Percentiles rank a stretch among this genome's conserved stretches.
Conservation (phyloP, 2,113 vertebrate species). For the Engystomops pustulosus region DNA sequence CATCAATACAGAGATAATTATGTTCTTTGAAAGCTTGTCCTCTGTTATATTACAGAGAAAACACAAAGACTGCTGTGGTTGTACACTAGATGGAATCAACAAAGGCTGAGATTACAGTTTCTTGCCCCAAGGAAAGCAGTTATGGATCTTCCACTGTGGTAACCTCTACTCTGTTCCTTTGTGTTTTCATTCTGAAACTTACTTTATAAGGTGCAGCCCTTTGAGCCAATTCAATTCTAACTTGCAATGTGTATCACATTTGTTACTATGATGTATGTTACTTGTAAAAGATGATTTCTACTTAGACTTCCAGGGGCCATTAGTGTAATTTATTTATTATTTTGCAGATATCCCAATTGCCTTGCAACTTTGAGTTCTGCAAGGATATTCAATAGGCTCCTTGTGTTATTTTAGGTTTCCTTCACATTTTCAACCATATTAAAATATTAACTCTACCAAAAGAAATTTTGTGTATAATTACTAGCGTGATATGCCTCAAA, state of each 20-base stretch:
- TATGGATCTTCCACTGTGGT: constrained; percentile 36
- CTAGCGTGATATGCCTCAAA: too few species aligned
- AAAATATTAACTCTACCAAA: too few species aligned
- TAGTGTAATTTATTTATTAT: too few species aligned
- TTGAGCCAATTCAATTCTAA: constrained; percentile 9
- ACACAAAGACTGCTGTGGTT: constrained; percentile 46
- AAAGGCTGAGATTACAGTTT: constrained; percentile 39
- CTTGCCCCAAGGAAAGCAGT: constrained; percentile 33
- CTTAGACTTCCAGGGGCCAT: background rate
- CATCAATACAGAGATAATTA: constrained; percentile 53
- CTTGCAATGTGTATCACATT: background rate
- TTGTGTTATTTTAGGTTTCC: too few species aligned
- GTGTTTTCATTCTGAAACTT: constrained; percentile 24
- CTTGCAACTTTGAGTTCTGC: too few species aligned
- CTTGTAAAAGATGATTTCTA: background rate
- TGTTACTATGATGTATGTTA: background rate
- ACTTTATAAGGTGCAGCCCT: background rate
- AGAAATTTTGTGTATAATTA: too few species aligned
- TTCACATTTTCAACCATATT: too few species aligned
- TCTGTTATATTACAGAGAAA: constrained; percentile 47
- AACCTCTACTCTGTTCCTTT: constrained; percentile 1
- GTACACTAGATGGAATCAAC: constrained; percentile 50
- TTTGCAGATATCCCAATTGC: too few species aligned
- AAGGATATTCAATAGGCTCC: too few species aligned
- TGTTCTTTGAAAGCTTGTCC: constrained; percentile 51